Evolutionary conservation across 2,113 vertebrate genomes (phyloP).

Genomic region (Regulus satrapa): DNA sequence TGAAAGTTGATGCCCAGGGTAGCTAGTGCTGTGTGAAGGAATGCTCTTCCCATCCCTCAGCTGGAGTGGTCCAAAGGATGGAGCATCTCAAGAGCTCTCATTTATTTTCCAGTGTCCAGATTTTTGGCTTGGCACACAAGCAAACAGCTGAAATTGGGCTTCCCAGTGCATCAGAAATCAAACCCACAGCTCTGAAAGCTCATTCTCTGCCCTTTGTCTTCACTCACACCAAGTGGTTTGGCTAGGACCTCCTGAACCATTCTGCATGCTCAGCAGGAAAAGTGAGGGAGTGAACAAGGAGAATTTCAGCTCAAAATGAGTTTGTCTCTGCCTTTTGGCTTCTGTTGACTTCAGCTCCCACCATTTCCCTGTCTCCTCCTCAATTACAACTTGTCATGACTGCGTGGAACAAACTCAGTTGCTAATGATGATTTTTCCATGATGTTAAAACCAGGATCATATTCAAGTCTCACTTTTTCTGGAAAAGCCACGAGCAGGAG

Average conservation of each 20-base stretch:
- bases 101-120: background rate
- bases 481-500: background rate
- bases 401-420: background rate
- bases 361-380: background rate
- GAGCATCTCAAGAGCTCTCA: background rate
- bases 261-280: conserved; percentile 7
- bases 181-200: background rate
- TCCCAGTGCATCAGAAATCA: background rate
- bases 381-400: conserved; percentile 5
- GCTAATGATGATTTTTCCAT: background rate
- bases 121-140: background rate
- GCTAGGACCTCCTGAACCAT: background rate
- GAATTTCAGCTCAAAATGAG: background rate
- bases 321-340: conserved; percentile 12
- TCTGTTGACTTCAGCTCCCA: background rate
- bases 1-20: background rate
- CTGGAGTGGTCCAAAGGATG: background rate
- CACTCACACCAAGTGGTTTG: background rate
- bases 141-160: background rate
- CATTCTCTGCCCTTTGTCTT: background rate
- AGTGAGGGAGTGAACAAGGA: background rate
- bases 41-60: background rate
- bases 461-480: background rate
- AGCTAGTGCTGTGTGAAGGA: background rate
- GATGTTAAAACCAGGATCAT: background rate